Base-by-base conservation (phyloP, 1,140 invertebrate species). In the Drosophila aff. region DNA sequence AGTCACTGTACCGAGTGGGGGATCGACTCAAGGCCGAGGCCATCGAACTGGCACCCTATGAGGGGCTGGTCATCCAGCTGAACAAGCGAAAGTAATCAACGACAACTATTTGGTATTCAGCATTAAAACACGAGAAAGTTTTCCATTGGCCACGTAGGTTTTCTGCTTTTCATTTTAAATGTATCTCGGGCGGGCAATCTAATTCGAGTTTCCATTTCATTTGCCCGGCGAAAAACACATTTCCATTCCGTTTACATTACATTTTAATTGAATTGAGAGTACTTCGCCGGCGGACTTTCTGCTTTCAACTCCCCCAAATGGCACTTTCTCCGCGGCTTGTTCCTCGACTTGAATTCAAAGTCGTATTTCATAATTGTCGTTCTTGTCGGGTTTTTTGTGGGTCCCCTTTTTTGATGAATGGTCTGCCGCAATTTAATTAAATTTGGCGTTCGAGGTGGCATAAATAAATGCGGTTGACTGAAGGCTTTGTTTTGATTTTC, bases 1-100 rank as follows among this genome's bases (percentile, higher is more conserved):
- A 87, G 5, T 95, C 94, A 1, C 41, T 77, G 0, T 85, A 94
- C 38, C 49, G 73, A 38, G 55, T 68, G 52, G 93, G 93, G 90
- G 95, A 93, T 91, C 55, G 71, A 0, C 38, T 89, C 2, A 63
- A 53, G 28, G 66, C 79, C 9, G 61, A 59, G 9, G 49, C 74
- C 9, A 64, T 89, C 15, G 36, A 33, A 15, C 46, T 89, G 64
- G 55, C 63, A 15, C 82, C 87, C 58, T 55, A 69, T 33, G 82
- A 87, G 57, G 82, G 87, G 16, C 44, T 91, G 33, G 77, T 91
- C 49, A 63, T 81, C 44, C 57, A 49, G 43, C 58, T 91, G 2
- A 76, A 59, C 41, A 64, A 65, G 15, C 73, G 59, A 46, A 68
- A 84, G 43, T 81, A 83, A 50, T 41, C 44, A 23, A 23, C n/a